A percentile compares a stretch with the other conserved stretches of the same genome.
phyloP scores from a whole-genome alignment of 2,888 invertebrate species.

The Stegophylla sp. region DNA sequence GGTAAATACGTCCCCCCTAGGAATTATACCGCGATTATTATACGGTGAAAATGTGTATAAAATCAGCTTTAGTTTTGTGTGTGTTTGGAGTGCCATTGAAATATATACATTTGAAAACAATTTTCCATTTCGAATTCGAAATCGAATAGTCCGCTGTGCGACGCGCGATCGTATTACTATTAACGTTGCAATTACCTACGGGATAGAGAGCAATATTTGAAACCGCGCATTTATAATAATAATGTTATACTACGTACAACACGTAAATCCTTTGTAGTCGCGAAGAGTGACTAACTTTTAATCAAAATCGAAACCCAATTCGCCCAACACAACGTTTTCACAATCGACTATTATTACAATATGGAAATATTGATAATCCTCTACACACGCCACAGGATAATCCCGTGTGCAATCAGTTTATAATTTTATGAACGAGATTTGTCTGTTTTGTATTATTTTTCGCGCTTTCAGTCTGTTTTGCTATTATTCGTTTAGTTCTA shows the following conservation, averaged over 20 bases:
- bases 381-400: too few relatives aligned
- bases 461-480: neutral
- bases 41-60: too few relatives aligned
- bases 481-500: neutral
- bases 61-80: too few relatives aligned
- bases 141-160: conserved; percentile 9
- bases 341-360: neutral
- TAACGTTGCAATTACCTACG: neutral
- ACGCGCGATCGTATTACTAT: neutral
- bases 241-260: neutral
- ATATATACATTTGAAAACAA: too few relatives aligned
- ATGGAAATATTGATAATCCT: neutral
- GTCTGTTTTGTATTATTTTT: neutral
- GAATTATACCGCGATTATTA: too few relatives aligned
- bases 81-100: too few relatives aligned
- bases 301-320: neutral
- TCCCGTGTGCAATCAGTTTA: too few relatives aligned
- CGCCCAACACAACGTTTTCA: neutral
- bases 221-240: neutral
- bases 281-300: neutral
- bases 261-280: too few relatives aligned
- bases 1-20: too few relatives aligned
- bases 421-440: neutral
- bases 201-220: neutral
- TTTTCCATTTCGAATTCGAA: neutral